phyloP scores from a whole-genome alignment of 2,888 invertebrate species.

The Liodrosophila aerea region DNA sequence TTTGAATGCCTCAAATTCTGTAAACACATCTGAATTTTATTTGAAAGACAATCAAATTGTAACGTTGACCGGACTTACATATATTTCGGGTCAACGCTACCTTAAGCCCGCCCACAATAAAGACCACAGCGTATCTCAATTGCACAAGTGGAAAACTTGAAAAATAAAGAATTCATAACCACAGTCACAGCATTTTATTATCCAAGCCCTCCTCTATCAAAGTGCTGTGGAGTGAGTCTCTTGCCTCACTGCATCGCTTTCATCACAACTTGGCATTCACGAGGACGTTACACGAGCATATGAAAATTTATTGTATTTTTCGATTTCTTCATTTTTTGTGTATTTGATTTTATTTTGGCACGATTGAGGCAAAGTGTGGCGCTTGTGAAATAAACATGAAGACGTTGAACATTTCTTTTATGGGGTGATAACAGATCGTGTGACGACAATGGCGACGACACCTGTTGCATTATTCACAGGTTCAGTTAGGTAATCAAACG shows the following conservation, averaged over 20 bases:
- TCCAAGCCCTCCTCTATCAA: not conserved
- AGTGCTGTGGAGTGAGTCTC: not conserved
- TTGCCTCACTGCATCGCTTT: conserved; percentile 40
- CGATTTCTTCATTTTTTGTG: conserved; percentile 8
- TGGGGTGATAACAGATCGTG: conserved; percentile 56
- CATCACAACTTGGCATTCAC: conserved; percentile 57
- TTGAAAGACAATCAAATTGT: conserved; percentile 28
- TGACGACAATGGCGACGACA: conserved; percentile 45
- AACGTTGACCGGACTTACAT: conserved; percentile 3
- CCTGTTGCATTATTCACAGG: conserved; percentile 64
- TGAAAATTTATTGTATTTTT: conserved; percentile 50
- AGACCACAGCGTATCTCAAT: not conserved
- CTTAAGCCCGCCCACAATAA: conserved; percentile 8
- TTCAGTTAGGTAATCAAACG: conserved; percentile 55
- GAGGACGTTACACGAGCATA: conserved; percentile 41
- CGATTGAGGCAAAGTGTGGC: conserved; percentile 52
- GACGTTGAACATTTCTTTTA: conserved; percentile 58
- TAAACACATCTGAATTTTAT: conserved; percentile 31
- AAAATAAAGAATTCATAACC: not conserved
- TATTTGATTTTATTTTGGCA: conserved; percentile 54
- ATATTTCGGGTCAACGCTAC: conserved; percentile 24
- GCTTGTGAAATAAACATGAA: conserved; percentile 53
- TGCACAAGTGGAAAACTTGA: conserved; percentile 10
- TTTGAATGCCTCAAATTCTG: conserved; percentile 24
- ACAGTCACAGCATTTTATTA: not conserved